Base-by-base conservation (phyloP, 37 sponge, comb jelly and placozoan species). In the Theonella swinhoei region DNA sequence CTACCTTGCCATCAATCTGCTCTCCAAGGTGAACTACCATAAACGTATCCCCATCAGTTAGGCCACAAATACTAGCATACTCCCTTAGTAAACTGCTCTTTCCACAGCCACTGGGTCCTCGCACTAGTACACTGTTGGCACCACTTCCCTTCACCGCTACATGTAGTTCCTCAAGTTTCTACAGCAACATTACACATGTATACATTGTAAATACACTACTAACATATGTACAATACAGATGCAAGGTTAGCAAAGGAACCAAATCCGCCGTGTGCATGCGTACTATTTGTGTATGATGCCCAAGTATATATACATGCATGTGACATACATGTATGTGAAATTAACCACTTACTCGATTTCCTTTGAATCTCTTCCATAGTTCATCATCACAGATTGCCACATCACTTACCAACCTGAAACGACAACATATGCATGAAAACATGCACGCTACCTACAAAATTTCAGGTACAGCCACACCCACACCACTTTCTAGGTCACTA, bases 1-100 rank as follows among this genome's bases (percentile, higher is more conserved):
- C n/a, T 38, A 85, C 89, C 82, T 88, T 92, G 68, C 89, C 76
- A 64, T 88, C 93, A 24, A 85, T 60, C 74, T 92, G 93, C 64
- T 88, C 89, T 30, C 89, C 89, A 68, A 88, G 69, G 54, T 88
- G 87, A 3, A 91, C 32, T 22, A 64, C 64, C 1, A 91, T 60
- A 28, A 87, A 26, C 2, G 64, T 76, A 22, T 72, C 63, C 1
- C 68, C 76, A 24, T 54, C 42, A 19, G 2, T 29, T 3, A 28
- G 70, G 0, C 80, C 79, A 41, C 40, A 26, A 23, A 39, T 24
- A 4, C 36, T 26, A 4, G 79, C 36, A 8, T 83, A 47, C 4
- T 38, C 39, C 24, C 61, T 40, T 47, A 91, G 69, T 11, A 91
- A 40, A 20, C 80, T 30, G 24, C 66, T 91, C 85, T 91, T 91